Evolutionary conservation across 1,140 invertebrate genomes (phyloP).

Genomic region (Platorchestia sp.): DNA sequence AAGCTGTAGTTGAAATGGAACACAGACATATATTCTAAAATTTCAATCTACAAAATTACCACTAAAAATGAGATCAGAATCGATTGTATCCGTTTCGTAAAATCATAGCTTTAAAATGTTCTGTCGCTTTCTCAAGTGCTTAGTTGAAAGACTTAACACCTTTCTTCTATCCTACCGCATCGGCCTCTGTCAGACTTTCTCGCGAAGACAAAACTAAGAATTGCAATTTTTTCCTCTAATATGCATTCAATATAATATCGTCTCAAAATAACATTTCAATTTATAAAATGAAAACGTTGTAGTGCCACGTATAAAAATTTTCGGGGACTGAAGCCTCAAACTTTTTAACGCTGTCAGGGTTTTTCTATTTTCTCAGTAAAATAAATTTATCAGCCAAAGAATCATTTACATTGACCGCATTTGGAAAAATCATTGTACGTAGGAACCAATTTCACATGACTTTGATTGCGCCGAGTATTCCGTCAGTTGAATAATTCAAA

Average conservation of each 20-base stretch:
- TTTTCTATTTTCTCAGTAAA: not conserved
- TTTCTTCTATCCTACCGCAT: not conserved
- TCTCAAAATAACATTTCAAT: not conserved
- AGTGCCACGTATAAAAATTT: no score
- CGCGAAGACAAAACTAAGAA: not conserved
- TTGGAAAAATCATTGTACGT: not conserved
- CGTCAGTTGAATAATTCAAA: not conserved
- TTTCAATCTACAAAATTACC: not conserved
- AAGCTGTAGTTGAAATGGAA: not conserved
- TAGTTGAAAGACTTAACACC: not conserved
- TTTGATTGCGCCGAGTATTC: not conserved
- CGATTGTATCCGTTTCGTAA: not conserved
- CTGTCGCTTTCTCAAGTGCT: not conserved
- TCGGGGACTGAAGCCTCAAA: no score
- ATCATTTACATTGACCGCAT: not conserved
- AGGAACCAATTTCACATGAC: not conserved
- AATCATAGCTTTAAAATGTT: not conserved
- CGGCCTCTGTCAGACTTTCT: not conserved
- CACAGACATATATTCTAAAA: not conserved
- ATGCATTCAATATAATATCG: not conserved
- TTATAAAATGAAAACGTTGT: no score
- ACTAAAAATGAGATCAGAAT: not conserved
- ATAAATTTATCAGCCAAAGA: not conserved
- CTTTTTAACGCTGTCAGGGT: not conserved
- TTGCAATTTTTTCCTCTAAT: not conserved